Percentiles rank a stretch among this genome's conserved stretches.
Conservation (phyloP, 2,888 invertebrate species). For the Macrostomum cliftonense region DNA sequence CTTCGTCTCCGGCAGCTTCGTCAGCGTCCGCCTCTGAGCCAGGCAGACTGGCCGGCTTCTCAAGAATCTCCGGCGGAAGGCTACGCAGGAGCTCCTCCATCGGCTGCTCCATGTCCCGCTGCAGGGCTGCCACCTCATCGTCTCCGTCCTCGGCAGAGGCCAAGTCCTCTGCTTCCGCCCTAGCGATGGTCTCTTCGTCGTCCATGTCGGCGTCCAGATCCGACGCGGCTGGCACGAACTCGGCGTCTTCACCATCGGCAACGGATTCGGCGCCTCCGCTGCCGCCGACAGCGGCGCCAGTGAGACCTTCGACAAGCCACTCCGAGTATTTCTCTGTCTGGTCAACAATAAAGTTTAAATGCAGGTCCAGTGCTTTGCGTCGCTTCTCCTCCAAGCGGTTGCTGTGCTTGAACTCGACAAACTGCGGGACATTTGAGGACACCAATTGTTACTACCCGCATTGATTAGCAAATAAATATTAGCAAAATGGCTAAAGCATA, state of each 20-base stretch:
- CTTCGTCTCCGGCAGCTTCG: background rate
- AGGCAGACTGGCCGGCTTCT: constrained; percentile 27
- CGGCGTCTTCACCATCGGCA: background rate
- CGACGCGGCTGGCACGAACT: constrained; percentile 6
- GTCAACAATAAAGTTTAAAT: constrained; percentile 88
- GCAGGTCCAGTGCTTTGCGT: constrained; percentile 80
- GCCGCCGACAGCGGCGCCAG: constrained; percentile 9
- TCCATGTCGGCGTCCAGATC: constrained; percentile 49
- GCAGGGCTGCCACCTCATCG: constrained; percentile 63
- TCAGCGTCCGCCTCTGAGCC: background rate
- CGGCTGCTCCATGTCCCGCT: constrained; percentile 26
- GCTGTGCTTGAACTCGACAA: constrained; percentile 80
- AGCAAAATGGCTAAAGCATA: background rate
- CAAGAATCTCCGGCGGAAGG: constrained; percentile 59
- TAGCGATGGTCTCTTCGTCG: constrained; percentile 73
- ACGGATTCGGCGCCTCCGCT: background rate
- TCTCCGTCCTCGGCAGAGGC: constrained; percentile 46
- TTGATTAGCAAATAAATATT: background rate
- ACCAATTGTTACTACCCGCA: no score
- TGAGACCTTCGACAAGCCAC: constrained; percentile 34
- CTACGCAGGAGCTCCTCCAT: constrained; percentile 44
- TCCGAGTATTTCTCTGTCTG: constrained; percentile 85
- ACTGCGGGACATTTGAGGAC: constrained; percentile 34
- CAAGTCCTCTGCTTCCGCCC: constrained; percentile 46
- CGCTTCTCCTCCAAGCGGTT: constrained; percentile 78